These are phyloP conservation scores for Tenrec ecaudatus DNA, from an alignment of 2,113 vertebrate species.

Conservation along the genomic window DNA sequence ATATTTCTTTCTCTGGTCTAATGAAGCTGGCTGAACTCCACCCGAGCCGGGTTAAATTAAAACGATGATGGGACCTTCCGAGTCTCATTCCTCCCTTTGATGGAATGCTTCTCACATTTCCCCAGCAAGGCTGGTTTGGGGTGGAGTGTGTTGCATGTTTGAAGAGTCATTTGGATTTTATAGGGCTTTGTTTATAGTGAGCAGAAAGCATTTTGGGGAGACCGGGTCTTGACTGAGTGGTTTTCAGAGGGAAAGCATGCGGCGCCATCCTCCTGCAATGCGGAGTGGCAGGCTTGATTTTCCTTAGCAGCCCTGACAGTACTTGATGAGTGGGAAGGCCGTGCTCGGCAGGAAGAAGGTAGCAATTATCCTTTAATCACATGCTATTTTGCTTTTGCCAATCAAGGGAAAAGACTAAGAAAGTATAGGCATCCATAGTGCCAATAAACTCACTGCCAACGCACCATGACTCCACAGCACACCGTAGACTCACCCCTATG, in stretches of 20 bases:
- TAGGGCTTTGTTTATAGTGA: background rate
- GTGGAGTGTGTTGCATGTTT: background rate
- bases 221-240: background rate
- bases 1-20: conserved; percentile 32
- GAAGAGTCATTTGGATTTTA: background rate
- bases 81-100: background rate
- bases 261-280: background rate
- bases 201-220: conserved; percentile 23
- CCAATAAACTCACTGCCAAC: background rate
- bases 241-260: background rate
- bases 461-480: no score
- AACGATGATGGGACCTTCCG: background rate
- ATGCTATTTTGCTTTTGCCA: conserved; percentile 64
- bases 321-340: conserved; percentile 45
- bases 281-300: conserved; percentile 37
- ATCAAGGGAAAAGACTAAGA: conserved; percentile 59
- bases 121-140: background rate
- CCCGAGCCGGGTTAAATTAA: conserved; percentile 1
- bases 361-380: conserved; percentile 59
- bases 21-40: background rate
- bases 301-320: conserved; percentile 29
- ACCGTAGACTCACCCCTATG: no score
- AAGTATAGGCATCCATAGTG: background rate
- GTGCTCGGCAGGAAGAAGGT: conserved; percentile 30
- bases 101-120: background rate